Base-by-base conservation (phyloP, 53 echinoderm and acorn worm species). In the Luidia sarsii region DNA sequence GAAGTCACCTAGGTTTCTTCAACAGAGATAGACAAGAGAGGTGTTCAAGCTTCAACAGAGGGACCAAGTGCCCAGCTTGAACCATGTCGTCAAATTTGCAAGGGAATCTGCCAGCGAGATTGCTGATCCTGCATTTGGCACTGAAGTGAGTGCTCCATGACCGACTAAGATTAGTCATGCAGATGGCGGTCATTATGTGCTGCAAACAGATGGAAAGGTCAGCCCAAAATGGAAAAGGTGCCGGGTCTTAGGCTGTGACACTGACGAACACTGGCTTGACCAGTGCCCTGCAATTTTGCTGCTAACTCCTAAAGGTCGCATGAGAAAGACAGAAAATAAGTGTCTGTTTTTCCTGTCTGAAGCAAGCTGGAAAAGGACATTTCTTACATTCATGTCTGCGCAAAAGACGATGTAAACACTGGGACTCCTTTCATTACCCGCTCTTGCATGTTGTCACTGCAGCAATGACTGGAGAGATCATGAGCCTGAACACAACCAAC, bases 281-380 rank as follows among this genome's bases (percentile, higher is more conserved):
- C 39, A 67, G 67, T 67, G 41, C 24, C 67, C 67, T 27, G 41
- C 25, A 39, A 18, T 67, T 13, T 45, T 67, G 33, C 10, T 34
- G 18, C 63, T 83, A 49, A 39, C 46, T 23, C 41, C 43, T 28
- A 32, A 63, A 38, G 63, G 85, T 19, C 18, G 91, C 13, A 43
- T 64, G 13, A 43, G 85, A 50, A 46, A 65, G 18, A 48, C 50
- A 25, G 85, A 81, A 50, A 65, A 87, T 0, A 87, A 87, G 75
- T 13, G 89, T 55, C 4, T 92, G 88, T 38, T 92, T 71, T 69
- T 81, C 85, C 35, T 92, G 92, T 71, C 82, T 92, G 39, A 92
- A 89, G 55, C 80, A 52, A 51, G 92, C 85, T 37, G 85, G 85
- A 6, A 84, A 48, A 34, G 80, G 67, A 33, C 88, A 91, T 30